Base-by-base conservation (phyloP, 2,113 vertebrate genomes). In the Coracopsis vasa region DNA sequence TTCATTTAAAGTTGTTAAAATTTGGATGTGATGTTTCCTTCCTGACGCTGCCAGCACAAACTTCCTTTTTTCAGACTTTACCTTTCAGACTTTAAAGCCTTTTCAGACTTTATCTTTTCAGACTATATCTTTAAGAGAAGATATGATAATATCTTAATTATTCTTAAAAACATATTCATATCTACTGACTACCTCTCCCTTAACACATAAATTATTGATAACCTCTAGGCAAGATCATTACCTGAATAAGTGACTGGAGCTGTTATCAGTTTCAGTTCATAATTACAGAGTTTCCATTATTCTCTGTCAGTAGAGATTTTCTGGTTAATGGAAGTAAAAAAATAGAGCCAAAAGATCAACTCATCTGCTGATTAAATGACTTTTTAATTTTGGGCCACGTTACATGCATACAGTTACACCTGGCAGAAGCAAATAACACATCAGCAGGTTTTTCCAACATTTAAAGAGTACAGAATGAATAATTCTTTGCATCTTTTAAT, bases 261-360 rank as follows among this genome's bases (percentile, higher is more conserved):
- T 75, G 75, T 65, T 95, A 72, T 7, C 74, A 9, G 18, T 42
- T 69, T 93, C 70, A 94, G 16, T 73, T 88, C 31, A 56, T 88
- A 94, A 91, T 96, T 94, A 86, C 25, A 88, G 73, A 67, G 33
- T 82, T 79, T 75, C n/a, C 37, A 86, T 77, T 86, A 77, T 69
- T 92, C 62, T 92, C 71, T 86, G 65, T 67, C 65, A 91, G 56
- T 37, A 61, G 67, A 90, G 11, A 41, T 37, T 86, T 86, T 82
- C 56, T 83, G 45, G 33, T 47, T 89, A 92, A 71, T 45, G 16
- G 42, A 70, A 65, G 5, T 21, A 16, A 21, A n/a, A 15, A 21
- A 42, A 47, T 27, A 21, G 3, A 37, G 39, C 13, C 48, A 88
- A 60, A 3, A 73, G 69, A 89, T 62, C 53, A 89, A 92, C 54